These are phyloP conservation scores for Indri indri DNA, from an alignment of 2,113 vertebrate species.

Conservation along the genomic window DNA sequence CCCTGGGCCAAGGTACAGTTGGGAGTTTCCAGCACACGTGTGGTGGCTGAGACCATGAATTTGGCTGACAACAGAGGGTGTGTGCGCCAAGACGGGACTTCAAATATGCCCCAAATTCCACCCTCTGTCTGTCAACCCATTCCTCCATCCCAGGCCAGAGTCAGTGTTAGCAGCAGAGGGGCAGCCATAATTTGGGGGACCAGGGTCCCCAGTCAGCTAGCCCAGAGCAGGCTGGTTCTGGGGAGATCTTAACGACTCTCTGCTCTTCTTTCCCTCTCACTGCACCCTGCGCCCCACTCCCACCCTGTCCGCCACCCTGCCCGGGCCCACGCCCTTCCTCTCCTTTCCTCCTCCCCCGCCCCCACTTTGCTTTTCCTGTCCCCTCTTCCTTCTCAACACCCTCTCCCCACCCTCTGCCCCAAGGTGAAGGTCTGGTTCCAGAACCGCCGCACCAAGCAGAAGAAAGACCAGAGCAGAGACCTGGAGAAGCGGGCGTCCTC, in stretches of 20 bases:
- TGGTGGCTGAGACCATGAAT: neutral
- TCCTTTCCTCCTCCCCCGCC: neutral
- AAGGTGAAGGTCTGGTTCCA: slow-evolving; percentile 99
- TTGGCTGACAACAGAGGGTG: neutral
- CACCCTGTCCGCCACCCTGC: neutral
- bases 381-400: neutral
- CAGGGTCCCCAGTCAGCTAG: neutral
- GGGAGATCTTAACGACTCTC: neutral
- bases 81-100: neutral
- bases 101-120: neutral
- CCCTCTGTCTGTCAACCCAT: neutral
- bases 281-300: neutral
- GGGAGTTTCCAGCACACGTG: neutral
- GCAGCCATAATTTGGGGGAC: neutral
- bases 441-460: slow-evolving; percentile 97
- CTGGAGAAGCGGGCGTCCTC: slow-evolving; percentile 89
- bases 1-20: neutral
- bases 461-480: slow-evolving; percentile 97
- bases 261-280: neutral
- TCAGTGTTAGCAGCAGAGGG: neutral
- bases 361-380: neutral
- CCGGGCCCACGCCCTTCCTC: neutral
- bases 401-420: neutral
- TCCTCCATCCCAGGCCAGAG: neutral
- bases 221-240: neutral